phyloP scores from a whole-genome alignment of 2,888 invertebrate genomes.

The Parascotia fuliginaria region DNA sequence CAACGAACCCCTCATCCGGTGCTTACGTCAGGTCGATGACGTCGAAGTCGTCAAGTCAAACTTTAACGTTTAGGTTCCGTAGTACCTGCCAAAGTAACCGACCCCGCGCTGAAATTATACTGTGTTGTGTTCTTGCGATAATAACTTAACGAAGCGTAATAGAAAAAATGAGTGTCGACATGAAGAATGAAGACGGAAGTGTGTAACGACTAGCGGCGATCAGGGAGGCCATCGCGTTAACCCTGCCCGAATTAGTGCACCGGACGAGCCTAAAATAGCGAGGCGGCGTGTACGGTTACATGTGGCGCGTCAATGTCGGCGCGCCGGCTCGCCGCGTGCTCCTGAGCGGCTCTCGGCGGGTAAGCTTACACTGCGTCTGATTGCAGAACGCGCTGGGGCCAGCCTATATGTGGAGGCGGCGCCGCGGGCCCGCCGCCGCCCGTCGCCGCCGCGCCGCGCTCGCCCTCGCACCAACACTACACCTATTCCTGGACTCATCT shows the following conservation, averaged over 20 bases:
- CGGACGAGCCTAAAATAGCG: conserved; percentile 83
- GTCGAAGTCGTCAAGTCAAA: conserved; percentile 66
- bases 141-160: conserved; percentile 37
- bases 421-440: conserved; percentile 53
- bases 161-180: conserved; percentile 66
- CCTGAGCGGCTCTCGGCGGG: conserved; percentile 68
- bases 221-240: conserved; percentile 81
- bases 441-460: conserved; percentile 54
- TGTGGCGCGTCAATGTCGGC: conserved; percentile 81
- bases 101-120: conserved; percentile 32
- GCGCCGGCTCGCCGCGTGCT: conserved; percentile 63
- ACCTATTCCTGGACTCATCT: conserved; percentile 79
- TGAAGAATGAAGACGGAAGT: conserved; percentile 78
- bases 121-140: conserved; percentile 45
- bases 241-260: conserved; percentile 86
- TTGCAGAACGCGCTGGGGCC: conserved; percentile 75
- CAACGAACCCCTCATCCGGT: conserved; percentile 81
- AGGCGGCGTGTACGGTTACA: conserved; percentile 84
- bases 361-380: conserved; percentile 79
- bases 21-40: conserved; percentile 81
- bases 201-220: conserved; percentile 70
- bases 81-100: conserved; percentile 12
- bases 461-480: conserved; percentile 67
- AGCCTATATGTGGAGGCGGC: conserved; percentile 82
- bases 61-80: conserved; percentile 35